phyloP scores from a whole-genome alignment of 2,797 vertebrate species.

The Brotula barbata region DNA sequence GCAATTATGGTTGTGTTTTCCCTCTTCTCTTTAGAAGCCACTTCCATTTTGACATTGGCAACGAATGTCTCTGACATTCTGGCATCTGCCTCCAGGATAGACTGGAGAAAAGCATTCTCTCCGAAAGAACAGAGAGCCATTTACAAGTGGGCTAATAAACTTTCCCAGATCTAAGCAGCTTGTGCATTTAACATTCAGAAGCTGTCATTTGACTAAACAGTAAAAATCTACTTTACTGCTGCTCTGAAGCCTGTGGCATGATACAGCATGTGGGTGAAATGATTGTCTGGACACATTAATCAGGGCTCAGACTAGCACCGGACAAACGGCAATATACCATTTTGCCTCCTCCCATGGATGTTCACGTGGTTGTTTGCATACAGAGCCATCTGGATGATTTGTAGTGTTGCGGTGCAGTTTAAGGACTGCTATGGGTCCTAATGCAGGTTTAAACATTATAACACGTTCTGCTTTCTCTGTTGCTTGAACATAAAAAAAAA shows the following conservation, averaged over 20 bases:
- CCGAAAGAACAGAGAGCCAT: constrained; percentile 56
- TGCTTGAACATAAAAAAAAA: constrained; percentile 3
- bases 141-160: constrained; percentile 62
- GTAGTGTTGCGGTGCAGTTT: constrained; percentile 22
- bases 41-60: constrained; percentile 72
- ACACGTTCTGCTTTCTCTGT: background rate
- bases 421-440: background rate
- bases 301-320: constrained; percentile 23
- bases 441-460: constrained; percentile 7
- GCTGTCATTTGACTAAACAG: constrained; percentile 44
- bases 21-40: constrained; percentile 66
- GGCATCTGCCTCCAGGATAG: constrained; percentile 48
- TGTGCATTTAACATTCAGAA: constrained; percentile 41
- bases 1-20: constrained; percentile 76
- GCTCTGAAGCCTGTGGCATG: background rate
- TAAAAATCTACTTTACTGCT: constrained; percentile 20
- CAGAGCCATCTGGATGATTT: constrained; percentile 27
- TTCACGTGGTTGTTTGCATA: constrained; percentile 49
- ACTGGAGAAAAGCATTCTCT: constrained; percentile 43
- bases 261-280: constrained; percentile 12
- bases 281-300: constrained; percentile 25
- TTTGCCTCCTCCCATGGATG: constrained; percentile 18
- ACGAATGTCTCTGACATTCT: constrained; percentile 54
- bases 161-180: constrained; percentile 33
- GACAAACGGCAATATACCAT: constrained; percentile 28